These are phyloP conservation scores for Lineus longissimus DNA, from an alignment of 1,140 invertebrate genomes.

Conservation along the genomic window DNA sequence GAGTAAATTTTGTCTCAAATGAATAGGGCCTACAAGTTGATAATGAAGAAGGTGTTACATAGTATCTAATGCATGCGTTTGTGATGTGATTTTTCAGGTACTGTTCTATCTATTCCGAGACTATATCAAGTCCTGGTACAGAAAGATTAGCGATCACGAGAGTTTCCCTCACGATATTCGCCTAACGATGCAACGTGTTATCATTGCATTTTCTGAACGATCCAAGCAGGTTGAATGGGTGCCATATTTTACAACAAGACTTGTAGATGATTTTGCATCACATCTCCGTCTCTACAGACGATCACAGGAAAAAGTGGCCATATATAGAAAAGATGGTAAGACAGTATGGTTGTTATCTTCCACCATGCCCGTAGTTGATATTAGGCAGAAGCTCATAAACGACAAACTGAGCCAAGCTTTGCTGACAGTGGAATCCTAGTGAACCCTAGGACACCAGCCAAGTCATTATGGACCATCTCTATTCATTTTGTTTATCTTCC, in stretches of 20 bases:
- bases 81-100: slow-evolving; percentile 53
- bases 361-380: slow-evolving; percentile 15
- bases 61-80: neutral
- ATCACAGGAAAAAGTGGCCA: slow-evolving; percentile 64
- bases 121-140: slow-evolving; percentile 77
- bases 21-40: no score
- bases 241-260: slow-evolving; percentile 74
- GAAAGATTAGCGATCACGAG: slow-evolving; percentile 58
- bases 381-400: neutral
- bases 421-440: neutral
- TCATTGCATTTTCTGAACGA: slow-evolving; percentile 59
- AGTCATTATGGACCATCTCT: neutral
- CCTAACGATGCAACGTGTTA: slow-evolving; percentile 56
- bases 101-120: slow-evolving; percentile 71
- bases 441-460: neutral
- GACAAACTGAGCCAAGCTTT: neutral
- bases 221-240: slow-evolving; percentile 87
- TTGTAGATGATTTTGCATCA: slow-evolving; percentile 85
- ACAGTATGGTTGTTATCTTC: neutral
- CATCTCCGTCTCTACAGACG: slow-evolving; percentile 77
- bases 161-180: slow-evolving; percentile 58
- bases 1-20: no score
- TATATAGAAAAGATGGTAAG: slow-evolving; percentile 55
- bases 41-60: no score
- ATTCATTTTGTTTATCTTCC: neutral